A percentile compares a stretch with the other conserved stretches of the same genome.
These are phyloP conservation scores for Tholera decimalis DNA, from an alignment of 2,888 invertebrate species.

Conservation along the genomic window DNA sequence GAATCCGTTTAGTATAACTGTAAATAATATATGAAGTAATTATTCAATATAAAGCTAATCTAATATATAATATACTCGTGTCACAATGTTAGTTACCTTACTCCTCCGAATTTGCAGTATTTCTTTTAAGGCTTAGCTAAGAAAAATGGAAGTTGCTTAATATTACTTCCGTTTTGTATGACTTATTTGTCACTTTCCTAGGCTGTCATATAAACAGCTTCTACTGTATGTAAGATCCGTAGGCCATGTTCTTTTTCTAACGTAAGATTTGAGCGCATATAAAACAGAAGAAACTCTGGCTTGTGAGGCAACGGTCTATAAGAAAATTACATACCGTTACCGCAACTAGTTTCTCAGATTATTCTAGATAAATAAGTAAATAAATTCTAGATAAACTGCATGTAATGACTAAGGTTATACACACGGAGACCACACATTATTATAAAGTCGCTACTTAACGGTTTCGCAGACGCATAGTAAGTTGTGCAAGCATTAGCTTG, in stretches of 20 bases:
- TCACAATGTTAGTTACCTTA: too few species aligned
- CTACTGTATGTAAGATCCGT: too few species aligned
- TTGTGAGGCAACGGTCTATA: neutral
- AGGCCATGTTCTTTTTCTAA: neutral
- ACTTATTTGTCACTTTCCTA: too few species aligned
- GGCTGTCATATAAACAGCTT: too few species aligned
- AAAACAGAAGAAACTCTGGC: neutral
- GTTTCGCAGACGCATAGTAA: conserved; percentile 35
- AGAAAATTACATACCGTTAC: conserved; percentile 1
- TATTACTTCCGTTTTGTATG: too few species aligned
- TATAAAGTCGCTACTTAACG: conserved; percentile 2
- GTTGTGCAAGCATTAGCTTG: conserved; percentile 48
- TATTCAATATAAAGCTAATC: too few species aligned
- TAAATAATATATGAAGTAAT: too few species aligned
- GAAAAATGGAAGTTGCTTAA: too few species aligned
- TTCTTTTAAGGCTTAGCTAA: too few species aligned
- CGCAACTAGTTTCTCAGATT: conserved; percentile 4
- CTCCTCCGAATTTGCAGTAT: too few species aligned
- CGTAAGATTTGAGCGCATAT: neutral
- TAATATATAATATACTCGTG: too few species aligned
- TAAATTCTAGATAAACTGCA: conserved; percentile 11
- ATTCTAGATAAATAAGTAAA: conserved; percentile 23
- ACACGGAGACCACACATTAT: conserved; percentile 6
- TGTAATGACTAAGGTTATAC: neutral
- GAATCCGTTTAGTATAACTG: too few species aligned